Percentiles rank a stretch among this genome's conserved stretches.
phyloP scores from a whole-genome alignment of 1,140 invertebrate species.

The Euura saliciscinereae region DNA sequence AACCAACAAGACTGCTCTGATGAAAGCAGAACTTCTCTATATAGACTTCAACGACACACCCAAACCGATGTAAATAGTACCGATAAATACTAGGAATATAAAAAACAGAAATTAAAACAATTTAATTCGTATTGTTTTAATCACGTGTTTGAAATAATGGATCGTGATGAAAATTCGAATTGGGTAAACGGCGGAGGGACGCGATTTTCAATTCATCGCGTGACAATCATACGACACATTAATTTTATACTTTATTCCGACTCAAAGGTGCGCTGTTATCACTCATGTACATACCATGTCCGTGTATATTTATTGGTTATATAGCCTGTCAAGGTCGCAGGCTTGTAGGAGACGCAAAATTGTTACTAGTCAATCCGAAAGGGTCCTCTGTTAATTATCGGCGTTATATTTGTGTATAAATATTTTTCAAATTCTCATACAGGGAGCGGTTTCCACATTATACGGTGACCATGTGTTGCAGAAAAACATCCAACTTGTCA shows the following conservation, averaged over 20 bases:
- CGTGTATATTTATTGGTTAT: neutral
- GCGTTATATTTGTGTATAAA: constrained; percentile 18
- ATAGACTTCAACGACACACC: neutral
- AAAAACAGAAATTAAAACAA: too few relatives aligned
- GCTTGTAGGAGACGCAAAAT: neutral
- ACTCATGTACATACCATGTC: neutral
- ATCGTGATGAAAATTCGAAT: too few relatives aligned
- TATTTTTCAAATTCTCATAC: constrained; percentile 16
- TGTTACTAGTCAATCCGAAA: constrained; percentile 29
- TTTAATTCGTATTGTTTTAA: too few relatives aligned
- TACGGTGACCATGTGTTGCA: neutral
- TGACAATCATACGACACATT: neutral
- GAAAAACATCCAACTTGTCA: neutral
- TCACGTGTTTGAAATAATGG: too few relatives aligned
- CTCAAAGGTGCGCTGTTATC: too few relatives aligned
- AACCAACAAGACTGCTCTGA: constrained; percentile 1
- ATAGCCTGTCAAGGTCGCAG: neutral
- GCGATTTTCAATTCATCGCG: too few relatives aligned
- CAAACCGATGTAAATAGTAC: neutral
- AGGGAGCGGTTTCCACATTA: constrained; percentile 15
- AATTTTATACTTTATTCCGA: too few relatives aligned
- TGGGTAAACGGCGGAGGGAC: too few relatives aligned
- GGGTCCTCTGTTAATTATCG: constrained; percentile 19
- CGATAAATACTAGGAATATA: neutral
- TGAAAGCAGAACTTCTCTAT: neutral